A percentile compares a stretch with the other conserved stretches of the same genome.
phyloP scores from a whole-genome alignment of 2,797 vertebrate genomes.

The Emydoidea blandingii region DNA sequence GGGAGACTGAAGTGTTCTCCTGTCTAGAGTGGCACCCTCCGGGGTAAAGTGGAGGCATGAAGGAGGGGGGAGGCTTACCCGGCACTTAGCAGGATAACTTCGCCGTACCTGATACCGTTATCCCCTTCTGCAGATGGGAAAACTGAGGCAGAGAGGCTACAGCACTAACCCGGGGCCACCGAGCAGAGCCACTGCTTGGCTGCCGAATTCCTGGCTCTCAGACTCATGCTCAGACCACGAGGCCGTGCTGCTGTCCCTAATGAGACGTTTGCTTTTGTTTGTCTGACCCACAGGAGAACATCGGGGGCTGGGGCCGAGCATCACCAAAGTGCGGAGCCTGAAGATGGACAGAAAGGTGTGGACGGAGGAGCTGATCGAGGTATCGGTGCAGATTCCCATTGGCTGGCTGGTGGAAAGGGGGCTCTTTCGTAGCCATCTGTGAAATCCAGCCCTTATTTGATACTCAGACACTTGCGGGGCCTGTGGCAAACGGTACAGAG shows the following conservation, averaged over 20 bases:
- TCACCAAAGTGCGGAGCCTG: constrained; percentile 95
- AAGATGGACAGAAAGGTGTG: constrained; percentile 98
- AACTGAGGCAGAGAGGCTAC: background rate
- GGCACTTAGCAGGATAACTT: background rate
- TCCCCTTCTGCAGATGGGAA: background rate
- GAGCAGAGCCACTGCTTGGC: background rate
- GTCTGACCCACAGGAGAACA: constrained; percentile 87
- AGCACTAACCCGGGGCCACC: background rate
- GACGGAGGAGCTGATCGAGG: constrained; percentile 95
- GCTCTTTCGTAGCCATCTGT: background rate
- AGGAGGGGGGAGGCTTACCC: too few relatives aligned
- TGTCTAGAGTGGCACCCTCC: background rate
- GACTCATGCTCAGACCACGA: accelerated
- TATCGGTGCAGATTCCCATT: constrained; percentile 35
- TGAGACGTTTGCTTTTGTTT: background rate
- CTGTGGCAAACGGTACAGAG: background rate
- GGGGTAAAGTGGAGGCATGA: background rate
- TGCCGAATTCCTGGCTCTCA: background rate
- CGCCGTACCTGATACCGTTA: background rate
- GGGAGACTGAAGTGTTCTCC: background rate
- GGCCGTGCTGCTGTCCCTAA: background rate
- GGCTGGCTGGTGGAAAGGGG: too few relatives aligned
- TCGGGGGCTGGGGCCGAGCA: constrained; percentile 88
- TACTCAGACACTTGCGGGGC: background rate
- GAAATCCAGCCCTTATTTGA: background rate